phyloP scores from a whole-genome alignment of 2,888 invertebrate species.

The Pachymerium ferrugineum region DNA sequence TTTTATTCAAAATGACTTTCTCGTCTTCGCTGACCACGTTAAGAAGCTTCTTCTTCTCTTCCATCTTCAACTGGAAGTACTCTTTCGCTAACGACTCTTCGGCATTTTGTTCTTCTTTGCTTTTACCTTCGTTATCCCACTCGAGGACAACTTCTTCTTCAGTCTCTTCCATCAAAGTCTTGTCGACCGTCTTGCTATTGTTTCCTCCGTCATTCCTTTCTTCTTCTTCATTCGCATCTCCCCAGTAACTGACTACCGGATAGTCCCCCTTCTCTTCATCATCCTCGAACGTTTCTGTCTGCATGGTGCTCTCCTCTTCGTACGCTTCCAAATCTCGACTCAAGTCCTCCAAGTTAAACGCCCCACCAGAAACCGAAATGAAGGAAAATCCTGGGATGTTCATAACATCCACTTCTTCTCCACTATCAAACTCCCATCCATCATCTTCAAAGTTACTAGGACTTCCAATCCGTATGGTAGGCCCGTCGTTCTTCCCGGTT shows the following conservation, averaged over 20 bases:
- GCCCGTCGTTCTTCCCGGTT: neutral
- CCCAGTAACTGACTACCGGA: constrained; percentile 46
- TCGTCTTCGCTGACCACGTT: constrained; percentile 43
- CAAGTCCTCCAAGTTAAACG: constrained; percentile 40
- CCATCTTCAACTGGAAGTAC: constrained; percentile 43
- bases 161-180: neutral
- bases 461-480: constrained; percentile 40
- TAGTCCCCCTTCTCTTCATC: constrained; percentile 40
- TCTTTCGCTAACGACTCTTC: constrained; percentile 39
- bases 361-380: constrained; percentile 39
- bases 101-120: constrained; percentile 40
- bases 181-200: neutral
- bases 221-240: constrained; percentile 42
- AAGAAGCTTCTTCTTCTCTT: constrained; percentile 46
- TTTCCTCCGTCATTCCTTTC: neutral
- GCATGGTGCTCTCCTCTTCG: constrained; percentile 37
- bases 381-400: constrained; percentile 39
- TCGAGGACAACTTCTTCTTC: constrained; percentile 44
- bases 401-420: constrained; percentile 34
- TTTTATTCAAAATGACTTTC: constrained; percentile 39
- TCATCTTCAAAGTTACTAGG: constrained; percentile 42
- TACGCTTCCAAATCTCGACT: constrained; percentile 40
- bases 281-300: constrained; percentile 42
- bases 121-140: constrained; percentile 40
- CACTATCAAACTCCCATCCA: constrained; percentile 40